These are phyloP conservation scores for Danaus chrysippus DNA, from an alignment of 2,888 invertebrate genomes.

Conservation along the genomic window DNA sequence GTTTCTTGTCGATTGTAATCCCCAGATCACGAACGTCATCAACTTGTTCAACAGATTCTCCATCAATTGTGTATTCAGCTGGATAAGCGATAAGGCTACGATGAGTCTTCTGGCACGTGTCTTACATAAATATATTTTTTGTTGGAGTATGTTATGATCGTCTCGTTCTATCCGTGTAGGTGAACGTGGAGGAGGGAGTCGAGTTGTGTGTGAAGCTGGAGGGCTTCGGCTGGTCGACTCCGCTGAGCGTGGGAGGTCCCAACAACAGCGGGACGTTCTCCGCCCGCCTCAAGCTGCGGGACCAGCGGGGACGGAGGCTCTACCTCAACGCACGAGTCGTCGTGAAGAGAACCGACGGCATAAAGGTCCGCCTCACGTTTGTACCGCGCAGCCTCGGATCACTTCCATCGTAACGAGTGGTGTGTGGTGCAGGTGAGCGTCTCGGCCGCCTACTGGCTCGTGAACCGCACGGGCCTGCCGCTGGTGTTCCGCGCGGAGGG, in stretches of 20 bases:
- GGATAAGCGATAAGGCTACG: too few relatives aligned
- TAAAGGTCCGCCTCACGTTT: constrained; percentile 62
- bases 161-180: constrained; percentile 52
- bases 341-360: constrained; percentile 59
- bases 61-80: too few relatives aligned
- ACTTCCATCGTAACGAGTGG: too few relatives aligned
- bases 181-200: constrained; percentile 85
- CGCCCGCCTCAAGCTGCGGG: constrained; percentile 86
- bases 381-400: background rate
- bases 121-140: too few relatives aligned
- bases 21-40: too few relatives aligned
- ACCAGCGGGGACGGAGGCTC: constrained; percentile 84
- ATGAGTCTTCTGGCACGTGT: too few relatives aligned
- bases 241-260: constrained; percentile 71
- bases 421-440: constrained; percentile 80
- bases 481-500: constrained; percentile 96
- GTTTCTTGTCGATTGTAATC: too few relatives aligned
- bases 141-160: background rate
- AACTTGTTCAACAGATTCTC: too few relatives aligned
- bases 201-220: constrained; percentile 89
- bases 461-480: constrained; percentile 97
- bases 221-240: constrained; percentile 87
- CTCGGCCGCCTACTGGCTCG: constrained; percentile 94
- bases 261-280: constrained; percentile 74
- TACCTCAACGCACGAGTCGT: constrained; percentile 84